Evolutionary conservation across 2,113 vertebrate genomes (phyloP).

Genomic region (Callaeas wilsoni): DNA sequence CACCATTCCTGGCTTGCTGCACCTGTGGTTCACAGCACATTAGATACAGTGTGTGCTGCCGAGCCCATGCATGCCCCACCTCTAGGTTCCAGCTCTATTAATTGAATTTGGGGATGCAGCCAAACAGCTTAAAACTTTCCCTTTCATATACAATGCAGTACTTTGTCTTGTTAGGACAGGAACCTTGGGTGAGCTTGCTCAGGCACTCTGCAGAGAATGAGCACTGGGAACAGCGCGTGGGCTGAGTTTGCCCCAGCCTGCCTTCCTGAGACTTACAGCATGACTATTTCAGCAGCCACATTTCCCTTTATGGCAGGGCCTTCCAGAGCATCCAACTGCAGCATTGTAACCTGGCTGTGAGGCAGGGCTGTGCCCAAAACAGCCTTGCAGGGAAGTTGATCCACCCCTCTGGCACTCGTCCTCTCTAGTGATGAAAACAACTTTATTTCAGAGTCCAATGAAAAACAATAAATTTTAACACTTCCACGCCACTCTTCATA

Average conservation of each 20-base stretch:
- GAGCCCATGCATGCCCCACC: background rate
- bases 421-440: background rate
- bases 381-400: background rate
- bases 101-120: background rate
- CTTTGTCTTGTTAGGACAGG: conserved; percentile 5
- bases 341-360: background rate
- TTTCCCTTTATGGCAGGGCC: background rate
- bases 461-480: background rate
- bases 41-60: background rate
- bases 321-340: background rate
- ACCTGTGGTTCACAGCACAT: background rate
- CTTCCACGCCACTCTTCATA: background rate
- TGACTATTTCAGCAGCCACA: background rate
- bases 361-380: background rate
- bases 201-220: background rate
- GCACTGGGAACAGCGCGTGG: fast-evolving
- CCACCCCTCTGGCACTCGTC: background rate
- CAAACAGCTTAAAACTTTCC: background rate
- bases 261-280: background rate
- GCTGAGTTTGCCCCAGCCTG: background rate
- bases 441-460: background rate
- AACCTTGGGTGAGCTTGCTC: background rate
- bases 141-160: background rate
- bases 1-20: background rate
- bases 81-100: background rate